Base-by-base conservation (phyloP, 1,140 invertebrate genomes). In the Dolichoris vasculosae region DNA sequence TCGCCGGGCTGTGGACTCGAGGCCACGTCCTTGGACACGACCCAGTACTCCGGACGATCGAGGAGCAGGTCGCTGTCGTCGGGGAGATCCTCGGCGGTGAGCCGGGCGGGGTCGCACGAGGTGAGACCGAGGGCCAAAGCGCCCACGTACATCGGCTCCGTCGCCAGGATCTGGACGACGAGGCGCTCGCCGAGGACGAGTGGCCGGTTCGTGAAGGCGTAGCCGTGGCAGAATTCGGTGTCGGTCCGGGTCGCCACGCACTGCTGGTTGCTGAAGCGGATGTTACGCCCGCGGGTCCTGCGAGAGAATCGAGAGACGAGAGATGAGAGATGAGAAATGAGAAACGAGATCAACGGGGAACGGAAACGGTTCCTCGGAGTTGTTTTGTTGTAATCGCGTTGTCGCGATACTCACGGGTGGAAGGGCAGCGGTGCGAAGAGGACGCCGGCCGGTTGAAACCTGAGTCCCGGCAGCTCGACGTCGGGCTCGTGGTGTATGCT, bases 1-100 rank as follows among this genome's bases (percentile, higher is more conserved):
- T 99, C 98, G 0, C 97, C 97, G 40, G 96, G 95, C 86, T 97
- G 94, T 0, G 98, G 95, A 59, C 95, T 96, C 46, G 96, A 96
- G 0, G 97, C 97, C 3, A 99, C 97, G 90, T 99, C 97, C 89
- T 98, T 97, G 88, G 97, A 97, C 0, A 99, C 97, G 2, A 99
- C 98, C 98, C 98, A 99, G 91, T 99, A 99, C 90, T 99, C 98
- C 0, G 96, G 97, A n/a, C 98, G 94, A 91, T 99, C 98, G 4
- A 99, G 92, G 0, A 99, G 93, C 40, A 97, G 95, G 89, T 99
- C 98, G 0, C 97, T 96, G 93, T 99, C 98, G 88, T 99, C 98
- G 0, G 99, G 99, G 15, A 99, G 93, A 88, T 98, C 97, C 23
- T 94, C 94, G 0, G 95, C 92, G 59, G 95, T 94, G 15, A 99